A percentile compares a stretch with the other conserved stretches of the same genome.
phyloP scores from a whole-genome alignment of 2,113 vertebrate species.

The Cynocephalus volans region DNA sequence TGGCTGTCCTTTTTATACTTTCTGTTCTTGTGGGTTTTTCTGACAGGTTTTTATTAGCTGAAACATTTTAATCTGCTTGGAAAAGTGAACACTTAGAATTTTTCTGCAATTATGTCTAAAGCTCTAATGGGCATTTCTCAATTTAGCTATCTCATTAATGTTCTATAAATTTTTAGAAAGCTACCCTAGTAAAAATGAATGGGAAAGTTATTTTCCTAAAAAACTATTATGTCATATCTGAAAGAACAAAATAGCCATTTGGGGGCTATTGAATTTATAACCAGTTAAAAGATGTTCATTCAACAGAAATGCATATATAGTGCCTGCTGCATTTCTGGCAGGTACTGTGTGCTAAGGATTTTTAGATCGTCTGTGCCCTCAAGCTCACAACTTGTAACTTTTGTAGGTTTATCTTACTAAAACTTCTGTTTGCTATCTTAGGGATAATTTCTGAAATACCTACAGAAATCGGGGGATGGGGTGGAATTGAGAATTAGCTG shows the following conservation, averaged over 20 bases:
- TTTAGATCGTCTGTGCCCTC: background rate
- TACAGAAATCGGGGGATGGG: background rate
- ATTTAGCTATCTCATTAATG: constrained; percentile 61
- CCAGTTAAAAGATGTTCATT: constrained; percentile 37
- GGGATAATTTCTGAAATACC: constrained; percentile 49
- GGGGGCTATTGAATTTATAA: constrained; percentile 26
- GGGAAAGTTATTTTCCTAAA: constrained; percentile 55
- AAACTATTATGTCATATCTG: background rate
- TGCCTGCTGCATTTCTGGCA: background rate
- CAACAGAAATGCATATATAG: background rate
- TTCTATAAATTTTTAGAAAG: constrained; percentile 69
- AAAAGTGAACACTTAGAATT: constrained; percentile 67
- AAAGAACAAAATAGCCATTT: constrained; percentile 61
- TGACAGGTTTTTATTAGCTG: constrained; percentile 68
- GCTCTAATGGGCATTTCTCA: constrained; percentile 63
- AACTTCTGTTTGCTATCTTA: background rate
- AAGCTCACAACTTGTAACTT: constrained; percentile 4
- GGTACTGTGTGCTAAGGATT: background rate
- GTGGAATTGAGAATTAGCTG: background rate
- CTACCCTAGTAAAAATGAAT: constrained; percentile 47
- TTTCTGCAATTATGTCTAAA: constrained; percentile 67
- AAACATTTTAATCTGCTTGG: constrained; percentile 73
- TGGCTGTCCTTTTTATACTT: constrained; percentile 44
- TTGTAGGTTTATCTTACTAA: background rate
- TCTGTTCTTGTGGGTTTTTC: constrained; percentile 47